Percentiles rank a stretch among this genome's conserved stretches.
These are phyloP conservation scores for Parapristionchus giblindavisi DNA, from an alignment of 2,888 invertebrate species.

Conservation along the genomic window DNA sequence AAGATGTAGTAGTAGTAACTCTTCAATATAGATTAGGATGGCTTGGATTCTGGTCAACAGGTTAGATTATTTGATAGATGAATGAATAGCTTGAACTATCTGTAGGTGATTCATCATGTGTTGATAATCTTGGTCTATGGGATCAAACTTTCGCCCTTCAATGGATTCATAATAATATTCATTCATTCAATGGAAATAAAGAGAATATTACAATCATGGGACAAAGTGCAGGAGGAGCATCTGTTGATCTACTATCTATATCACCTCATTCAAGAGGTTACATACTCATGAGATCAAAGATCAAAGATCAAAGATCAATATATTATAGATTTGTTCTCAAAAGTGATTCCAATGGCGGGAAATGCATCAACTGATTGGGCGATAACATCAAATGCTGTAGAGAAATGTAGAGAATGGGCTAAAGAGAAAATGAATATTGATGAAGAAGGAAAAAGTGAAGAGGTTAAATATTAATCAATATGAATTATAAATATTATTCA, in stretches of 20 bases:
- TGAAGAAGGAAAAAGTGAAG: not conserved
- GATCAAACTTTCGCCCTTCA: not conserved
- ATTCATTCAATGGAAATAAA: slow-evolving; percentile 7
- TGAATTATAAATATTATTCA: not conserved
- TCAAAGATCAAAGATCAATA: not conserved
- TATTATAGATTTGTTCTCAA: slow-evolving; percentile 26
- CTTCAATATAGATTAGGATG: slow-evolving; percentile 29
- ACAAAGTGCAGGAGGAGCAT: slow-evolving; percentile 28
- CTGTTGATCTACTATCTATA: slow-evolving; percentile 21
- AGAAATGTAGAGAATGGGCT: not conserved
- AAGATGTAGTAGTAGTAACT: slow-evolving; percentile 29
- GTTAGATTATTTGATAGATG: not conserved
- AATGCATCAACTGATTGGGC: slow-evolving; percentile 16
- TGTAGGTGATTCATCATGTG: not conserved
- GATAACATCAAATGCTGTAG: not conserved
- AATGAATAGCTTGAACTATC: not conserved
- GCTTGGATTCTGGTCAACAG: slow-evolving; percentile 35
- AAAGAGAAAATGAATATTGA: slow-evolving; percentile 4
- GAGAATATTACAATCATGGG: slow-evolving; percentile 22
- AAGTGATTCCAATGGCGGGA: slow-evolving; percentile 35
- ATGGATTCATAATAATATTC: slow-evolving; percentile 15
- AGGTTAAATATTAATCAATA: not conserved
- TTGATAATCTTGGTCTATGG: slow-evolving; percentile 23
- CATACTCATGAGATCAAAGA: not conserved
- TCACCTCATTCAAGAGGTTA: slow-evolving; percentile 4